These are phyloP conservation scores for Caenorhabditis imperialis DNA, from an alignment of 2,888 invertebrate genomes.

Conservation along the genomic window DNA sequence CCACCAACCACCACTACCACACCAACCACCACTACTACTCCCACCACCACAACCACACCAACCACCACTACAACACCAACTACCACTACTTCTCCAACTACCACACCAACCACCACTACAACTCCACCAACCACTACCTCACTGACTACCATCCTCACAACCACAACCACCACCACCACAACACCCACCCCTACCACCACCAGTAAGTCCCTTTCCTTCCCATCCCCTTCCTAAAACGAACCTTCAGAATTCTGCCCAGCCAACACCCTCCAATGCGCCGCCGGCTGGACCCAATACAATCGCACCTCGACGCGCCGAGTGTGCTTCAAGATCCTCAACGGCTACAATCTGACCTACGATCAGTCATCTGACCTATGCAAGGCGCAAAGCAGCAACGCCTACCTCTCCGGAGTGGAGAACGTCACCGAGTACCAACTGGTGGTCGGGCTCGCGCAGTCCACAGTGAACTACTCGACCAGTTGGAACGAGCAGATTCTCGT, in stretches of 20 bases:
- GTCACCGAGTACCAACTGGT: constrained; percentile 34
- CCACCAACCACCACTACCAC: too few species aligned
- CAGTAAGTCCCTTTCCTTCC: not conserved
- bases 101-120: not conserved
- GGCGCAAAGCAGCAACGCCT: constrained; percentile 12
- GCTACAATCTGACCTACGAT: constrained; percentile 38
- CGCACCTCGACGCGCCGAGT: constrained; percentile 17
- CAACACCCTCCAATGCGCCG: constrained; percentile 14
- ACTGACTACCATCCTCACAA: constrained; percentile 1
- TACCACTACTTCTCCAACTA: not conserved
- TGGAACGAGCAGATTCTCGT: constrained; percentile 16
- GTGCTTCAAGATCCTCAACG: constrained; percentile 32
- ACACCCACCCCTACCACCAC: constrained; percentile 2
- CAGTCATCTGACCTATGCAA: constrained; percentile 20
- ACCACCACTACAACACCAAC: not conserved
- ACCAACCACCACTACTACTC: too few species aligned
- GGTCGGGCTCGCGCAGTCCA: constrained; percentile 23
- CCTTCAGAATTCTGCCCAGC: constrained; percentile 20
- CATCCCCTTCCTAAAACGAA: not conserved
- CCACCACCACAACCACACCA: too few species aligned
- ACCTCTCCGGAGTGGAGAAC: constrained; percentile 39
- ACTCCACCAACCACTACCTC: not conserved
- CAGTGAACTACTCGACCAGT: constrained; percentile 24
- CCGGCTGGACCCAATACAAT: constrained; percentile 26
- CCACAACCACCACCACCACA: not conserved